Conservation (phyloP, 2,797 vertebrate genomes). For the Chiropotes sagulatus region DNA sequence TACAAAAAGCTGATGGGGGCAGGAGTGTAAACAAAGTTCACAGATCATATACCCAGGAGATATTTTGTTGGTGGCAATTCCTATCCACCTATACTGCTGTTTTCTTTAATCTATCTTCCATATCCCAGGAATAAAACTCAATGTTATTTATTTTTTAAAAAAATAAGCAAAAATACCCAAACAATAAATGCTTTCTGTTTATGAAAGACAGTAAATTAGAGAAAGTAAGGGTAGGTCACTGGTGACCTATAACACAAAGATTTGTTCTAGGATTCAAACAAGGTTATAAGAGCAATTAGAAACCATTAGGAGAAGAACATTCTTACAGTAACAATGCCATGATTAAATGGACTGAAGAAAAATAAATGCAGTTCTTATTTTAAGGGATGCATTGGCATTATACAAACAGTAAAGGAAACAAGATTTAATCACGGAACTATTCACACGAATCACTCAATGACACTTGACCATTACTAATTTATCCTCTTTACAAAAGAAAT, state of each 20-base stretch:
- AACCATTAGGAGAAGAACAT: slow-evolving; percentile 1
- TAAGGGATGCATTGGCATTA: slow-evolving; percentile 13
- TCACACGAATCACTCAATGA: slow-evolving; percentile 12
- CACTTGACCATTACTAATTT: background rate
- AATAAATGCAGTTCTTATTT: slow-evolving; percentile 23
- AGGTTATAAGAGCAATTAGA: slow-evolving; percentile 25
- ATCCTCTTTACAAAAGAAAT: background rate
- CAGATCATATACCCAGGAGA: background rate
- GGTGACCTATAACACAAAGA: background rate
- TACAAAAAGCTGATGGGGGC: background rate
- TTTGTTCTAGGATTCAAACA: background rate
- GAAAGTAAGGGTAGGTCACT: background rate
- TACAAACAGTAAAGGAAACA: slow-evolving; percentile 18
- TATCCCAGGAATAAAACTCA: background rate
- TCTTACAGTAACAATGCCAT: slow-evolving; percentile 36
- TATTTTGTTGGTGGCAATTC: background rate
- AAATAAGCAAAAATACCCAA: background rate
- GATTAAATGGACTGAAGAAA: slow-evolving; percentile 10
- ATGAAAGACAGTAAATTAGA: background rate
- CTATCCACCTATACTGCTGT: background rate
- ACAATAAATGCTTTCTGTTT: slow-evolving; percentile 37
- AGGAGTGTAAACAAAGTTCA: background rate
- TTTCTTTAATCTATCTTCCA: background rate
- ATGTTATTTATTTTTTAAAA: background rate
- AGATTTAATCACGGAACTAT: slow-evolving; percentile 38